phyloP scores from a whole-genome alignment of 2,113 vertebrate genomes.

The Butorides virescens region DNA sequence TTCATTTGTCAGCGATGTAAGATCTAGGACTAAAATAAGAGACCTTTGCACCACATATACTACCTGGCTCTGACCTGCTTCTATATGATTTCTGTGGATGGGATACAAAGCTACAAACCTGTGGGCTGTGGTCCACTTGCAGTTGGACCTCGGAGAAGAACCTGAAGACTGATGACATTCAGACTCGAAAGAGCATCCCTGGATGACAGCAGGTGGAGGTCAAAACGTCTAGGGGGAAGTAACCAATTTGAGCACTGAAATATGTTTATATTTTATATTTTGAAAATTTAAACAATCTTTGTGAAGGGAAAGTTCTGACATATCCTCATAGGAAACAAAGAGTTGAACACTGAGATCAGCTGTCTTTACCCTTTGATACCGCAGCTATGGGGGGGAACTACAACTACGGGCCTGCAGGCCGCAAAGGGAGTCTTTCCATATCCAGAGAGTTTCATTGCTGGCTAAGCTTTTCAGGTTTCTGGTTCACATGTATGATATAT shows the following conservation, averaged over 20 bases:
- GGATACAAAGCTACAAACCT: neutral
- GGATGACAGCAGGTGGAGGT: neutral
- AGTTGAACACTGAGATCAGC: neutral
- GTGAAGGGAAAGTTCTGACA: neutral
- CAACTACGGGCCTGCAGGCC: neutral
- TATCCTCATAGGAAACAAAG: neutral
- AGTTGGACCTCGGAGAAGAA: neutral
- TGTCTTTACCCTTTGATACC: neutral
- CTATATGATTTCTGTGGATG: neutral
- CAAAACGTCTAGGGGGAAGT: neutral
- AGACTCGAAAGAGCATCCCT: neutral
- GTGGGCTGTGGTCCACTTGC: neutral
- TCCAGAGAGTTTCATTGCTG: neutral
- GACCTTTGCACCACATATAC: neutral
- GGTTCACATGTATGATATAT: neutral
- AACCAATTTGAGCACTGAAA: neutral
- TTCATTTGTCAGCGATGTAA: neutral
- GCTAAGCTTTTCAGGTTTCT: neutral
- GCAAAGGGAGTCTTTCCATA: neutral
- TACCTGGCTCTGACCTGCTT: neutral
- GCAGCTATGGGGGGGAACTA: neutral
- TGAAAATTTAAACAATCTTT: neutral
- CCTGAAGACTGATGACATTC: neutral
- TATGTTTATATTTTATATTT: neutral
- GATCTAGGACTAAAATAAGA: neutral